These are phyloP conservation scores for Phyllopteryx taeniolatus DNA, from an alignment of 2,113 vertebrate species.

Conservation along the genomic window DNA sequence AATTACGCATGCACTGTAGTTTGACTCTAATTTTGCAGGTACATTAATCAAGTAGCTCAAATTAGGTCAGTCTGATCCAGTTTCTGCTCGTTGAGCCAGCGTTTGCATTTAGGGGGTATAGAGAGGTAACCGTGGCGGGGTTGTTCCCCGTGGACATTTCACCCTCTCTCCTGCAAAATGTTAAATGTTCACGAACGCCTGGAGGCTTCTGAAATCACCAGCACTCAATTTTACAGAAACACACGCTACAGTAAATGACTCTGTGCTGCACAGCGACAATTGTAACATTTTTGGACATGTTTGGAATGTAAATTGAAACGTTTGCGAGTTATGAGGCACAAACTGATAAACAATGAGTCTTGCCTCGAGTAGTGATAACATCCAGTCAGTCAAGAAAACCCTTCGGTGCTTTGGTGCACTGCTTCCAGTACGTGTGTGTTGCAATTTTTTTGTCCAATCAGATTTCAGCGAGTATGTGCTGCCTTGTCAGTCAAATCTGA, in stretches of 20 bases:
- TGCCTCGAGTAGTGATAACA: no score
- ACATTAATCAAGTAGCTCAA: constrained; percentile 2
- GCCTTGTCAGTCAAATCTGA: no score
- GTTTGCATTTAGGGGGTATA: constrained; percentile 34
- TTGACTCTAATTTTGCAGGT: neutral
- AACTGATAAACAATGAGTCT: no score
- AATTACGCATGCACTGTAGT: neutral
- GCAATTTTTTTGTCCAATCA: no score
- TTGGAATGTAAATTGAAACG: neutral
- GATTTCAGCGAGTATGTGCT: no score
- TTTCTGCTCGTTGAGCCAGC: constrained; percentile 20
- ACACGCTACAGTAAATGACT: neutral
- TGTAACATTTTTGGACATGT: neutral
- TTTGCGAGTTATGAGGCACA: no score
- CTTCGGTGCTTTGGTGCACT: no score
- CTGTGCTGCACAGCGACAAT: neutral
- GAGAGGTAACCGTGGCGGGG: constrained; percentile 32
- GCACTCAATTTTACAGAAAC: constrained; percentile 11
- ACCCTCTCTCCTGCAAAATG: constrained; percentile 50
- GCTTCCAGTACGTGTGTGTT: no score
- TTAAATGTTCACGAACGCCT: constrained; percentile 64
- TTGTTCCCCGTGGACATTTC: constrained; percentile 44
- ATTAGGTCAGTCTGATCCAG: constrained; percentile 11
- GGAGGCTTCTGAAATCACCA: constrained; percentile 26
- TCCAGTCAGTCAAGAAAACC: neutral